These are phyloP conservation scores for Griposia aprilina DNA, from an alignment of 2,888 invertebrate genomes.

Conservation along the genomic window DNA sequence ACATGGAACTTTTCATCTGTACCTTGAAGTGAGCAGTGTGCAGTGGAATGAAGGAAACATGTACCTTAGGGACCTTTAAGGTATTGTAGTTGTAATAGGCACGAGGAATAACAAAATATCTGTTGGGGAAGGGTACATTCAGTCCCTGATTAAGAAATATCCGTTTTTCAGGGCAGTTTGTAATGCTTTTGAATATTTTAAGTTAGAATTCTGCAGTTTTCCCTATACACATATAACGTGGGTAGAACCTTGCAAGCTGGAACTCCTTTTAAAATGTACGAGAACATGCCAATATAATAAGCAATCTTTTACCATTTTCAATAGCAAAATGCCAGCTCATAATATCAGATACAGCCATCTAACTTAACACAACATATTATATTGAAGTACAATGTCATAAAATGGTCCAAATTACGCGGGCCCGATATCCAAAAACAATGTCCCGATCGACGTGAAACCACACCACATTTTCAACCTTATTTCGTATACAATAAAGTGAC, in stretches of 20 bases:
- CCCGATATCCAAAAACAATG: slow-evolving; percentile 88
- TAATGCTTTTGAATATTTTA: neutral
- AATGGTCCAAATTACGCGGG: slow-evolving; percentile 86
- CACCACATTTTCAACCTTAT: slow-evolving; percentile 73
- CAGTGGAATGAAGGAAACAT: neutral
- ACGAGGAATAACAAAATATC: neutral
- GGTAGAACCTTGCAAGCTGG: neutral
- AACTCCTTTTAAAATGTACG: slow-evolving; percentile 26
- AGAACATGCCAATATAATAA: slow-evolving; percentile 44
- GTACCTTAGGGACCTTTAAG: too few relatives aligned
- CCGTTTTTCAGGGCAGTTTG: neutral
- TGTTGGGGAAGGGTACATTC: neutral
- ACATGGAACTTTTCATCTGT: neutral
- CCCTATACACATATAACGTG: neutral
- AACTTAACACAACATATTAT: slow-evolving; percentile 82
- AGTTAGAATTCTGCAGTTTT: neutral
- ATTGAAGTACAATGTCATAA: slow-evolving; percentile 85
- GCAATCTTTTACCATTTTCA: slow-evolving; percentile 67
- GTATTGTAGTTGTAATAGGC: neutral
- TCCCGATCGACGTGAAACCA: slow-evolving; percentile 73
- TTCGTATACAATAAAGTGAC: slow-evolving; percentile 69
- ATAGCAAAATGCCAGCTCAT: slow-evolving; percentile 71
- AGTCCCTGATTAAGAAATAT: too few relatives aligned
- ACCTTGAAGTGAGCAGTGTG: too few relatives aligned
- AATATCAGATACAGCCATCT: slow-evolving; percentile 76